Evolutionary conservation across 2,113 vertebrate species (phyloP).

Genomic region (Hiodon tergisus): DNA sequence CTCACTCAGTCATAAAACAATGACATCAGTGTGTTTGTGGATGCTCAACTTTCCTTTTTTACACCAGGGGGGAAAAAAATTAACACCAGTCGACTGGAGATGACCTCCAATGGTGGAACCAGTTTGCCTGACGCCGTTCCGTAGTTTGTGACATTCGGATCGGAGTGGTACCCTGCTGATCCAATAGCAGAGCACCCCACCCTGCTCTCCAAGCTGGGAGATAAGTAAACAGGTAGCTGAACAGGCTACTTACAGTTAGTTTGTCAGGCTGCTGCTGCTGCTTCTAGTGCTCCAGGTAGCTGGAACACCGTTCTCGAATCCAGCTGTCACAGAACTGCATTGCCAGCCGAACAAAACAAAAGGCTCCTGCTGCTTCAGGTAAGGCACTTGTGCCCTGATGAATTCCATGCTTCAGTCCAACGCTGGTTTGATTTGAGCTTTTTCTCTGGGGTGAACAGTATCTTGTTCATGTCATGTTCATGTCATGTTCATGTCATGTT

Average conservation of each 20-base stretch:
- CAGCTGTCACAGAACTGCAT: background rate
- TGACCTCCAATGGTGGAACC: background rate
- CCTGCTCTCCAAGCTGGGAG: constrained; percentile 40
- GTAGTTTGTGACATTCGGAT: background rate
- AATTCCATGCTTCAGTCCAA: background rate
- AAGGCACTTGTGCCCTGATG: constrained; percentile 2
- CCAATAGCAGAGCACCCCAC: constrained; percentile 45
- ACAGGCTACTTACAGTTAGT: constrained; percentile 23
- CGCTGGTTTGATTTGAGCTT: too few relatives aligned
- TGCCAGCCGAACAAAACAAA: background rate
- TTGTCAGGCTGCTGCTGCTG: constrained; percentile 13
- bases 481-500: too few relatives aligned
- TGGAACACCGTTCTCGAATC: constrained; percentile 27
- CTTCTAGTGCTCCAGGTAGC: constrained; percentile 8
- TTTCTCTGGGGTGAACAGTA: too few relatives aligned
- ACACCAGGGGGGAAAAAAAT: constrained; percentile 5
- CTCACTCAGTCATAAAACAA: background rate
- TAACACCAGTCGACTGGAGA: constrained; percentile 32
- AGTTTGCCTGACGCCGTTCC: background rate
- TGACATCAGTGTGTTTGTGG: background rate
- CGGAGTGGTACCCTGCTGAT: constrained; percentile 34
- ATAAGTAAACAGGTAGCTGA: constrained; percentile 21
- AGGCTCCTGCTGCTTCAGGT: background rate
- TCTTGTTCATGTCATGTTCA: too few relatives aligned
- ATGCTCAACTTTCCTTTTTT: background rate